Evolutionary conservation across 1,140 invertebrate species (phyloP), one percentile per base, ranked within the genome.

Genomic region (Magallana ariakensis): DNA sequence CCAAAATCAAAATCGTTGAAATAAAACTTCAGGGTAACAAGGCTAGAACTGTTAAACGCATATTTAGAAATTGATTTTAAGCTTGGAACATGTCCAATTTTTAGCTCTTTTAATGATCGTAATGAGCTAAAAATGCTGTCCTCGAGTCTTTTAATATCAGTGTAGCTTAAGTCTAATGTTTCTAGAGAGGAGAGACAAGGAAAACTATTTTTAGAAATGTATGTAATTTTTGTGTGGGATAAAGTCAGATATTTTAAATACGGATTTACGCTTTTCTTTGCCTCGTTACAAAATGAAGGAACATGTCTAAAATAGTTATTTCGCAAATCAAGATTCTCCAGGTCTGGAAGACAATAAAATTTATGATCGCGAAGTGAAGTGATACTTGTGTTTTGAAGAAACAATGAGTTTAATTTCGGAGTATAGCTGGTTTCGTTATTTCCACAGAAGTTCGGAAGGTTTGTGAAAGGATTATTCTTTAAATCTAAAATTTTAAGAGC

Each of bases 21-120:
- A n/a, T 22, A 54, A 82, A 82, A 82, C 46, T 70, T 33, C 11
- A 85, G 7, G 5, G 58, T 85, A 10, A 16, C 8, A 10, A 85
- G 54, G 13, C 62, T 55, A 7, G 84, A 85, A 22, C 26, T 80
- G 55, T 85, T 85, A 26, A 85, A 85, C 7, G 84, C 84, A 80
- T 54, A 80, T 4, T 80, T 70, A 1, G 53, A n/a, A 56, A 85
- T 80, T 54, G 1, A 15, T 85, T 85, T 80, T 7, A 80, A 26
- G 10, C n/a, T 82, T 56, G n/a, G 53, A 3, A 55, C 80, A 16
- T 82, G 19, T 54, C 54, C 46, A 54, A 82, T 55, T 82, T 54
- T 10, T 55, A 82, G 55, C 15, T 15, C 9, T 15, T 16, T n/a
- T 16, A 82, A n/a, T 2, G 80, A 82, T 55, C 4, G 15, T 22